Evolutionary conservation across 2,888 invertebrate genomes (phyloP), one percentile per base, ranked within the genome.

Genomic region (Pollenia amentaria): DNA sequence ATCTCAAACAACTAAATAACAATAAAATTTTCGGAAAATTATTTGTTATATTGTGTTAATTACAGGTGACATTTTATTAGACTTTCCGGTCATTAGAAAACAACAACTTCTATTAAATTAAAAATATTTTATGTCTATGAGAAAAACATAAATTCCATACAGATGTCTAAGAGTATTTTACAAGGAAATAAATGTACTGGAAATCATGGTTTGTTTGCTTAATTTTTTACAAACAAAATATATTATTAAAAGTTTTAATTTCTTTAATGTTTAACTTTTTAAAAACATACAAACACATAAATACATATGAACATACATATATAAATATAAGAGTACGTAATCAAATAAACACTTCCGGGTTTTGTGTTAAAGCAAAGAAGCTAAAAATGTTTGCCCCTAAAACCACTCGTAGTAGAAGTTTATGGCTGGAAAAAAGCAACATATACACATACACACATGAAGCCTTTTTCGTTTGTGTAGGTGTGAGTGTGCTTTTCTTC

Each of bases 51-150:
- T 73, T 82, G 77, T 82, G 85, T 77, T 85, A 85, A 85, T 82
- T 82, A 67, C 69, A 81, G 85, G 85, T 81, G 85, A 85, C 72
- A 85, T 85, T 77, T 81, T 78, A 85, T 85, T 77, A 60, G 60
- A 81, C 12, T 81, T 85, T 85, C 85, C 81, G 81, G 72, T 78
- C 73, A 73, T 77, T 73, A 85, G 69, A 64, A 69, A 46, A 64
- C 29, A 72, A 82, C 67, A 60, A 85, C 48, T 29, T 51, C 42
- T 57, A 65, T 69, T 69, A 78, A 77, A 78, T 85, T 55, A 12
- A 69, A 69, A n/a, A 46, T 60, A 80, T 64, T 42, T 57, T 16
- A 76, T 46, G 12, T 51, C 60, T 70, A 53, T 70, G 14, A 51
- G 48, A 65, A 81, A 79, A 40, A 51, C 38, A 48, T 60, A 75